These are phyloP conservation scores for Leptinotarsa peninsularis DNA, from an alignment of 2,888 invertebrate species.

Conservation along the genomic window DNA sequence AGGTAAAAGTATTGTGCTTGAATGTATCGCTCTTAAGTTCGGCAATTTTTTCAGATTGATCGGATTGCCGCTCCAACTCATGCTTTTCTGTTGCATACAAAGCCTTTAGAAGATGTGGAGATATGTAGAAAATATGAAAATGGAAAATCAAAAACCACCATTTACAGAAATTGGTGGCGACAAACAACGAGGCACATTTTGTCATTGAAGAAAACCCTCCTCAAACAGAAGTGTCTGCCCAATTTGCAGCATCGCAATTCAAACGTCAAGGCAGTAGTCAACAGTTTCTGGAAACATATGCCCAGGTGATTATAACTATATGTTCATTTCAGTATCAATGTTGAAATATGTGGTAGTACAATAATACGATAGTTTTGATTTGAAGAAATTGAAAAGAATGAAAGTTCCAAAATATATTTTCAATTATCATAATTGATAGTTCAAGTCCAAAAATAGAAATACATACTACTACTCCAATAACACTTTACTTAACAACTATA, in stretches of 20 bases:
- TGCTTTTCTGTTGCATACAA: constrained; percentile 71
- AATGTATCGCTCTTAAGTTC: constrained; percentile 11
- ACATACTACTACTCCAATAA: no score
- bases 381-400: no score
- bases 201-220: constrained; percentile 57
- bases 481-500: no score
- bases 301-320: constrained; percentile 11
- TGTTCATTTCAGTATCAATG: no score
- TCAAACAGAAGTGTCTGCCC: constrained; percentile 60
- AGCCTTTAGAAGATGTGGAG: constrained; percentile 47
- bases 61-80: constrained; percentile 77
- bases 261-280: constrained; percentile 53
- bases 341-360: no score
- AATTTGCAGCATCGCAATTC: constrained; percentile 46
- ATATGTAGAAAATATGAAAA: constrained; percentile 48
- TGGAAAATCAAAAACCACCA: constrained; percentile 47
- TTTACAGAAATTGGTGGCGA: constrained; percentile 63
- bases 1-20: not conserved
- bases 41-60: constrained; percentile 67
- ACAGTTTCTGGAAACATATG: constrained; percentile 39
- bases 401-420: no score
- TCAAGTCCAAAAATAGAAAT: no score
- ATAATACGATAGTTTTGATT: no score
- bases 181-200: constrained; percentile 63
- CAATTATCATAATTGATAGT: no score